phyloP scores from a whole-genome alignment of 2,113 vertebrate genomes.

The Cyphomyrus plagiostoma region DNA sequence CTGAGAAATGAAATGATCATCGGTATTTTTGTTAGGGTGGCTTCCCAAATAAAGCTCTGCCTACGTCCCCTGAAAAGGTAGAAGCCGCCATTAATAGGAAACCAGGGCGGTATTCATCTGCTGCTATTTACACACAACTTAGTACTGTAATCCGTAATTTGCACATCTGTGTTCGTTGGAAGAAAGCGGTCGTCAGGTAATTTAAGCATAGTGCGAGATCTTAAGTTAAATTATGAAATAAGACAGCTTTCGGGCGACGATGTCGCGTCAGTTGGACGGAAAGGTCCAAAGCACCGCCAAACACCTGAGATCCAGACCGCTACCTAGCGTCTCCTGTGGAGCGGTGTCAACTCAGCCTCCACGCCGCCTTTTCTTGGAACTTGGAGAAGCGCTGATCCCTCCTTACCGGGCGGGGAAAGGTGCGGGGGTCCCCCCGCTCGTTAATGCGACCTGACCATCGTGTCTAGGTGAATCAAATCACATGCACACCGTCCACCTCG shows the following conservation, averaged over 20 bases:
- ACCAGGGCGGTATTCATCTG: neutral
- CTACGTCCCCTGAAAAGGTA: neutral
- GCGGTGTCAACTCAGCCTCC: neutral
- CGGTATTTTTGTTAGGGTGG: neutral
- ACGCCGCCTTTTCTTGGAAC: neutral
- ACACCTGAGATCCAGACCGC: neutral
- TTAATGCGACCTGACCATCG: neutral
- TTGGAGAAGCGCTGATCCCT: neutral
- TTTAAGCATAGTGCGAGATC: neutral
- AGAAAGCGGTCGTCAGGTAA: neutral
- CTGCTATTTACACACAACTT: neutral
- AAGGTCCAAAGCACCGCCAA: neutral
- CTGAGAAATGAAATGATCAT: neutral
- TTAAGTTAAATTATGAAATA: neutral
- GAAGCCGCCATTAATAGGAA: neutral
- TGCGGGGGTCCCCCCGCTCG: neutral
- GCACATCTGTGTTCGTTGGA: neutral
- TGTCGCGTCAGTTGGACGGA: neutral
- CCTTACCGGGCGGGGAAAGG: neutral
- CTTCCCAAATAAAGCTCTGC: neutral
- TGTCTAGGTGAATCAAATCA: neutral
- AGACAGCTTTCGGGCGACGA: neutral
- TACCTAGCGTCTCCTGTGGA: neutral
- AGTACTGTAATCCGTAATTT: neutral
- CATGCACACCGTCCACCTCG: neutral